These are phyloP conservation scores for Leucophenga varia DNA, from an alignment of 1,140 invertebrate genomes.

Conservation along the genomic window DNA sequence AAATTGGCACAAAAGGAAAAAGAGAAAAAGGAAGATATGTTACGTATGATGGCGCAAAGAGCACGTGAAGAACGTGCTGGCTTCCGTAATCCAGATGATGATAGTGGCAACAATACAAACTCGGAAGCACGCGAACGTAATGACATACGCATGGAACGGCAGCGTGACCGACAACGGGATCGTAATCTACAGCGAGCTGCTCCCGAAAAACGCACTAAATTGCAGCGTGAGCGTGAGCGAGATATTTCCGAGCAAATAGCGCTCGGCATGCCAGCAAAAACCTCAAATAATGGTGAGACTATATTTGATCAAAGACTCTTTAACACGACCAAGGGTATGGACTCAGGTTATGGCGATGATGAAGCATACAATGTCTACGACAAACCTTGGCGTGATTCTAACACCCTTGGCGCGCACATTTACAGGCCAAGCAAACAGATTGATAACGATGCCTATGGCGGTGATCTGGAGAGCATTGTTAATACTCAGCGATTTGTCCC, in stretches of 20 bases:
- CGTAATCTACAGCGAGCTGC: slow-evolving; percentile 90
- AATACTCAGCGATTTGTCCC: slow-evolving; percentile 94
- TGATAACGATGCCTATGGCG: slow-evolving; percentile 89
- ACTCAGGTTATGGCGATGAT: slow-evolving; percentile 95
- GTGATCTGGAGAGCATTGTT: slow-evolving; percentile 82
- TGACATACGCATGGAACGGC: slow-evolving; percentile 83
- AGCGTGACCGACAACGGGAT: slow-evolving; percentile 89
- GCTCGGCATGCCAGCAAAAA: slow-evolving; percentile 89
- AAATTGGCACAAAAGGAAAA: slow-evolving; percentile 98
- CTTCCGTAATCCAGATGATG: slow-evolving; percentile 45
- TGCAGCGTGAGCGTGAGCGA: slow-evolving; percentile 89
- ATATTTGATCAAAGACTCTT: slow-evolving; percentile 97
- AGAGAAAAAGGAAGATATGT: slow-evolving; percentile 95
- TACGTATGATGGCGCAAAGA: slow-evolving; percentile 90
- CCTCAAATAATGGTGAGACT: slow-evolving; percentile 70
- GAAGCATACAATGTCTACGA: slow-evolving; percentile 98
- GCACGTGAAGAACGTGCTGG: slow-evolving; percentile 94
- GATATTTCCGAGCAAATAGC: slow-evolving; percentile 99
- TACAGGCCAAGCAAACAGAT: slow-evolving; percentile 89
- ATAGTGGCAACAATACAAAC: slow-evolving; percentile 56
- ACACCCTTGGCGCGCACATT: slow-evolving; percentile 82
- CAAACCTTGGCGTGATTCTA: slow-evolving; percentile 86
- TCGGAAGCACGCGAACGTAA: slow-evolving; percentile 83
- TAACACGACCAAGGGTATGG: slow-evolving; percentile 94
- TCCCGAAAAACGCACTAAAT: slow-evolving; percentile 86